Conservation (phyloP, 2,113 vertebrate genomes). For the Perccottus glenii region DNA sequence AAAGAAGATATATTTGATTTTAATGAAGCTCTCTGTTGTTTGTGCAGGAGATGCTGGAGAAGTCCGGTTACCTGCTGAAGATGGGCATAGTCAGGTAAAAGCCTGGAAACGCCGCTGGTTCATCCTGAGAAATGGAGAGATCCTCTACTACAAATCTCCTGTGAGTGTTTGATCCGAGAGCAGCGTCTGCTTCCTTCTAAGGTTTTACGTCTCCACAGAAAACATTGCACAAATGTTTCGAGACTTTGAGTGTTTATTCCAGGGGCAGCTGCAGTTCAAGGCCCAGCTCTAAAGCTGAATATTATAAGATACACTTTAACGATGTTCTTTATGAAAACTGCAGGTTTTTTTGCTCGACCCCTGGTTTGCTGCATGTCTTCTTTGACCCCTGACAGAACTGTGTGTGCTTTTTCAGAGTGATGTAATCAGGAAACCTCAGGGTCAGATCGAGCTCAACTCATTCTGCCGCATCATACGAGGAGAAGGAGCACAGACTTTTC, state of each 20-base stretch:
- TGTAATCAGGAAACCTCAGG: slow-evolving; percentile 88
- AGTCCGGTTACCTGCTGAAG: slow-evolving; percentile 90
- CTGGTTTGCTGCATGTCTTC: background rate
- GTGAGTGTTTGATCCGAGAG: slow-evolving; percentile 73
- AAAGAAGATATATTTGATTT: background rate
- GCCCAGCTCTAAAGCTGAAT: background rate
- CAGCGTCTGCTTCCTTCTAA: slow-evolving; percentile 34
- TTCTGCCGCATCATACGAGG: slow-evolving; percentile 85
- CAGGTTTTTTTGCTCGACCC: background rate
- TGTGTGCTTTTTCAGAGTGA: slow-evolving; percentile 80
- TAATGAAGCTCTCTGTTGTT: background rate
- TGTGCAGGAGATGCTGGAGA: slow-evolving; percentile 85
- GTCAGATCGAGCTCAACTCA: slow-evolving; percentile 87
- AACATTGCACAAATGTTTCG: slow-evolving; percentile 27
- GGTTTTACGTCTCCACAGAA: slow-evolving; percentile 24
- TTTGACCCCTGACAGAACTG: background rate
- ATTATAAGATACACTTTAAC: background rate
- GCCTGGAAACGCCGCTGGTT: slow-evolving; percentile 92
- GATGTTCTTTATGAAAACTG: background rate
- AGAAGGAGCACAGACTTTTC: slow-evolving; percentile 88
- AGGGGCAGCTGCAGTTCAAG: slow-evolving; percentile 1
- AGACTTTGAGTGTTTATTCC: slow-evolving; percentile 2
- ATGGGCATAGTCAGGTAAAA: slow-evolving; percentile 88
- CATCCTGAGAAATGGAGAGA: slow-evolving; percentile 87
- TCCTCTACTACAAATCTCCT: slow-evolving; percentile 90